Base-by-base conservation (phyloP, 2,888 invertebrate species). In the Eristalis tenax region DNA sequence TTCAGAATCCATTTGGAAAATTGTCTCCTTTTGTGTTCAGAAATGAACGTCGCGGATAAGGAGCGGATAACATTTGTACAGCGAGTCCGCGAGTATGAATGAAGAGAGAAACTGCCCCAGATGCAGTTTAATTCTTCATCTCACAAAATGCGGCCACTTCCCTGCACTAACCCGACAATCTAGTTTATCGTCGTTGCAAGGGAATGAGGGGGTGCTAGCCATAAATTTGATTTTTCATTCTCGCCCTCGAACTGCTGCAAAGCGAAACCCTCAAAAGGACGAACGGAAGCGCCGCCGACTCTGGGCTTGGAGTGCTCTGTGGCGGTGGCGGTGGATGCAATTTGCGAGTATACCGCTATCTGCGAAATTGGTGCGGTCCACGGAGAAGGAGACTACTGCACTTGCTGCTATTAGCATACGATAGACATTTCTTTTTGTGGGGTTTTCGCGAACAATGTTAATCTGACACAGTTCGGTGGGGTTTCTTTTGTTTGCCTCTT, bases 1-100 rank as follows among this genome's bases (percentile, higher is more conserved):
- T 85, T 82, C 82, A 77, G 77, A 85, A 85, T 74, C 81, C 85
- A 85, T 85, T 85, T 85, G 77, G 77, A 74, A 74, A 77, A 82
- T 81, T 85, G 73, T 85, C 69, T 70, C 43, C 40, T 23, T 77
- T 66, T 76, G 75, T 84, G 71, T 59, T 73, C 23, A 35, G 56
- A 69, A 85, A 77, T 85, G 68, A 85, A 69, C 81, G 73, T 76
- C 63, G 56, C 61, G 23, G 40, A 59, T 18, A 18, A 40, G 68
- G 64, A 35, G 50, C 50, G 32, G 59, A 40, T 50, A 22, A 8
- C 40, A 63, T 43, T 32, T 70, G 38, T 26, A 59, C 40, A 26
- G 15, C 13, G 28, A 50, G 50, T 15, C 18, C 8, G 28, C n/a
- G 32, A 8, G 32, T 32, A 32, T 32, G 56, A 11, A 56, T 35